Evolutionary conservation across 2,113 vertebrate species (phyloP).

Genomic region (Herpetotheres cachinnans): DNA sequence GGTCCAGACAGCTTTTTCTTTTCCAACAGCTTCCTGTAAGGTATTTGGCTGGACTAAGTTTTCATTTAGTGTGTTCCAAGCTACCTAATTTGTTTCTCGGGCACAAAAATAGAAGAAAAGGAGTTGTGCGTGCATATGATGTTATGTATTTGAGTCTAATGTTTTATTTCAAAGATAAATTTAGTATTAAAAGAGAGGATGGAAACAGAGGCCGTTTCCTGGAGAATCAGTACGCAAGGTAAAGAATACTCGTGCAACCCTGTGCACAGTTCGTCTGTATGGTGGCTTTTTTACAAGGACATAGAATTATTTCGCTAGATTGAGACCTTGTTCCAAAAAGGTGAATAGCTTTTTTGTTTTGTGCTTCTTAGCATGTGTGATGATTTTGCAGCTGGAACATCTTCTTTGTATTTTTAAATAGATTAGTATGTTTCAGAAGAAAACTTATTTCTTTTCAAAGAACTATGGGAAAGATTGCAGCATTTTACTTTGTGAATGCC

Average conservation of each 20-base stretch:
- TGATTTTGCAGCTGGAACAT: not conserved
- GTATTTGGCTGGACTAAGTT: not conserved
- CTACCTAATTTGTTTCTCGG: not conserved
- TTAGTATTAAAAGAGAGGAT: not conserved
- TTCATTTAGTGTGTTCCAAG: not conserved
- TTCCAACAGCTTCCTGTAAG: not conserved
- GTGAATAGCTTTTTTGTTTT: not conserved
- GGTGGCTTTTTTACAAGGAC: not conserved
- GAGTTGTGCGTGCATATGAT: not conserved
- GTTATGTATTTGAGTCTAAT: not conserved
- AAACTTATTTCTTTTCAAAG: not conserved
- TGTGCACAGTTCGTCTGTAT: not conserved
- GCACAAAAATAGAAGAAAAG: not conserved
- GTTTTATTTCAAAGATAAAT: not conserved
- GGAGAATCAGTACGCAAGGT: not conserved
- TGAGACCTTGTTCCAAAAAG: not conserved
- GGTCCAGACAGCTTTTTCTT: not conserved
- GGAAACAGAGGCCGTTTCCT: not conserved
- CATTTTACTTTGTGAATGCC: not conserved
- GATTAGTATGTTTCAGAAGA: not conserved
- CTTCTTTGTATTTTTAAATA: not conserved
- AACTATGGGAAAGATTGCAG: not conserved
- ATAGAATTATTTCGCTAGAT: not conserved
- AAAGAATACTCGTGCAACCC: not conserved
- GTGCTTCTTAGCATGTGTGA: not conserved